phyloP scores from a whole-genome alignment of 2,888 invertebrate species.

The Xylophagus ater region DNA sequence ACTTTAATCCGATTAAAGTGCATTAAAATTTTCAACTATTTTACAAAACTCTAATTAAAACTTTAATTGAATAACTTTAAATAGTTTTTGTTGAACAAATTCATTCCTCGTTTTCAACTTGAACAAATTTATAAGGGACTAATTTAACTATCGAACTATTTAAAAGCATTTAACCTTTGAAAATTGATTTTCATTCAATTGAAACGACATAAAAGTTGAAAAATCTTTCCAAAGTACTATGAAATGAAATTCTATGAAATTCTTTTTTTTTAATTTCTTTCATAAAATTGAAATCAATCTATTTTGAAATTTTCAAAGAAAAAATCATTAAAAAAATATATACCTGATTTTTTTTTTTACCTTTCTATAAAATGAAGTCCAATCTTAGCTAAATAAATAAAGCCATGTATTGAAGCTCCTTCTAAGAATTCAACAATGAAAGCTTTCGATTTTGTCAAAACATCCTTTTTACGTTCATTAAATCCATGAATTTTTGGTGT shows the following conservation, averaged over 20 bases:
- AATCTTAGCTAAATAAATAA: conserved; percentile 34
- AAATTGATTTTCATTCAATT: too few species aligned
- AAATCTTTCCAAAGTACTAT: not conserved
- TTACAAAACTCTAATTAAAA: too few species aligned
- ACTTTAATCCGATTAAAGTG: too few species aligned
- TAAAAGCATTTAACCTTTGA: too few species aligned
- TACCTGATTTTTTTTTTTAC: conserved; percentile 22
- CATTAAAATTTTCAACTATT: too few species aligned
- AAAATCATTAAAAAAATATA: not conserved
- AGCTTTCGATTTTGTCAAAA: conserved; percentile 24
- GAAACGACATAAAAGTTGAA: not conserved
- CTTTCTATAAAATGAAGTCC: conserved; percentile 34
- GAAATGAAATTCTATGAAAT: not conserved
- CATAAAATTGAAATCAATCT: not conserved
- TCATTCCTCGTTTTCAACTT: too few species aligned
- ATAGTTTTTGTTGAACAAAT: too few species aligned
- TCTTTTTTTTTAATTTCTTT: not conserved
- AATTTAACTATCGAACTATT: too few species aligned
- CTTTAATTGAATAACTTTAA: too few species aligned
- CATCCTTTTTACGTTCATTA: conserved; percentile 14
- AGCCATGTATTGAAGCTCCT: conserved; percentile 36
- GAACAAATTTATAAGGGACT: too few species aligned
- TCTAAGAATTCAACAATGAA: conserved; percentile 35
- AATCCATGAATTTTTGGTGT: too few species aligned
- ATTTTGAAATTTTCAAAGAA: too few species aligned